Percentiles rank a stretch among this genome's conserved stretches.
Evolutionary conservation across 2,113 vertebrate genomes (phyloP).

Genomic region (Thalassarche chlororhynchos): DNA sequence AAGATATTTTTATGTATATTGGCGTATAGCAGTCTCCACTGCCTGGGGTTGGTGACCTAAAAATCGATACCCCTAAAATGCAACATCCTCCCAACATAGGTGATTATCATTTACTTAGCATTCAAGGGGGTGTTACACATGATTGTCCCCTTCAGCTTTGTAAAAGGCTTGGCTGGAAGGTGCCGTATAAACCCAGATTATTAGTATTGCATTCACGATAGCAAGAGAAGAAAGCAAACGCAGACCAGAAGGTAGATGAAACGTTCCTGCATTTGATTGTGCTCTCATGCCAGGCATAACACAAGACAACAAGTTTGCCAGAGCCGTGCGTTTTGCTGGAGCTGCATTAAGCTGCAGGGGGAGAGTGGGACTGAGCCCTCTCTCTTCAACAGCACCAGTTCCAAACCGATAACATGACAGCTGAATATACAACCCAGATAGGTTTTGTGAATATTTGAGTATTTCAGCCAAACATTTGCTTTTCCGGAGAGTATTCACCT

Average conservation of each 20-base stretch:
- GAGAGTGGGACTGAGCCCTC: not conserved
- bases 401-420: not conserved
- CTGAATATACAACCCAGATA: not conserved
- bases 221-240: not conserved
- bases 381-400: not conserved
- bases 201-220: not conserved
- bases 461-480: not conserved
- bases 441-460: not conserved
- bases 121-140: not conserved
- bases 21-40: not conserved
- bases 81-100: not conserved
- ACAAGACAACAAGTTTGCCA: not conserved
- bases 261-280: rapidly evolving
- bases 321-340: not conserved
- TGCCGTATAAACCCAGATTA: not conserved
- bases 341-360: not conserved
- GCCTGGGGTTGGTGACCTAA: not conserved
- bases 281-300: not conserved
- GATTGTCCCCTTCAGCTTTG: not conserved
- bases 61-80: not conserved
- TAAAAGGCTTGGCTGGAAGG: not conserved
- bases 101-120: not conserved
- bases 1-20: not conserved
- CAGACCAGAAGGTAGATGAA: not conserved
- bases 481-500: not conserved